Evolutionary conservation across 23 tunicate genomes (phyloP), one percentile per base, ranked within the genome.

Genomic region (Ciona savignyi): DNA sequence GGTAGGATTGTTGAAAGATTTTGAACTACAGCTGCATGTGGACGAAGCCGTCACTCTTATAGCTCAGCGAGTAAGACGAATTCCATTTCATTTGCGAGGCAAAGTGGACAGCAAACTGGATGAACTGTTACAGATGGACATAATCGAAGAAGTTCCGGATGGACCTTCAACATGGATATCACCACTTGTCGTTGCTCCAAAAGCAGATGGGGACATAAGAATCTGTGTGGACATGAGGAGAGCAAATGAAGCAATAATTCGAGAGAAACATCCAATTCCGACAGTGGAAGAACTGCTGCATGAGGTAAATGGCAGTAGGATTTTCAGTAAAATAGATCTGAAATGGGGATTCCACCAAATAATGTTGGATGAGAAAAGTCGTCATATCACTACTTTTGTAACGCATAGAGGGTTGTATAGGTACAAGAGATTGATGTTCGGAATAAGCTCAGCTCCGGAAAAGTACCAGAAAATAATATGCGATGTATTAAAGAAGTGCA

Each of bases 271-370:
- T 33, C 74, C 74, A 21, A 66, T 76, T n/a, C 74, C 74, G 6
- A 76, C 74, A 4, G 60, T 76, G 67, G 74, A 76, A 4, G 80
- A 76, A 21, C 23, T 66, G 51, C 23, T 76, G 74, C 72, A 33
- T 22, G 25, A 11, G 3, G 48, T 76, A 20, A 76, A 66, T 66
- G 80, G 73, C 4, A 61, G 70, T 56, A 74, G 28, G 56, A n/a
- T 42, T 42, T 42, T 42, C 56, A 42, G 56, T 15, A 9, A 42
- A 9, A 42, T 42, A 6, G 80, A 76, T 33, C 62, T 76, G 22
- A 76, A 76, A n/a, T 66, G 74, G 74, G 80, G 80, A 15, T 76
- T 66, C 32, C 74, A 76, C 25, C 80, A 76, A 60, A 76, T 76
- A 4, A 19, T 66, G 56, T 26, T 76, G 20, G 74, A 76, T 67